A percentile compares a stretch with the other conserved stretches of the same genome.
phyloP scores from a whole-genome alignment of 2,888 invertebrate species.

The Hipparchia semele region DNA sequence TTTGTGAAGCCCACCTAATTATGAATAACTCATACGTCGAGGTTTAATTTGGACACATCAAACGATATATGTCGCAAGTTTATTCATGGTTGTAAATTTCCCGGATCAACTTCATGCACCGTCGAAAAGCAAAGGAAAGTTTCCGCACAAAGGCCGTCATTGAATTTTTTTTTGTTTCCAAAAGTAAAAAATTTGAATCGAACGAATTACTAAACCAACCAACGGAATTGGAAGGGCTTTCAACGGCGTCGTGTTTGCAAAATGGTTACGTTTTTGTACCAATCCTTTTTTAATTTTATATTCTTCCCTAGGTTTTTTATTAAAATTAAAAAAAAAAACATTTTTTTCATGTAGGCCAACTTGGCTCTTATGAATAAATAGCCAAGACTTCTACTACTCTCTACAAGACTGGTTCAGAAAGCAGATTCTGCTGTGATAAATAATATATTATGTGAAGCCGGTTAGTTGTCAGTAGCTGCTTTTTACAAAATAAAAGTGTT shows the following conservation, averaged over 20 bases:
- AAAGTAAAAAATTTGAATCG: conserved; percentile 72
- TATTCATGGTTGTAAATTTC: conserved; percentile 64
- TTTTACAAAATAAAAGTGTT: too few relatives aligned
- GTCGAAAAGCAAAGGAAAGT: conserved; percentile 74
- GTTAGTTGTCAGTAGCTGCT: too few relatives aligned
- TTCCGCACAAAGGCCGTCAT: conserved; percentile 67
- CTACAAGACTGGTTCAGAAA: too few relatives aligned
- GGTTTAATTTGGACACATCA: conserved; percentile 68
- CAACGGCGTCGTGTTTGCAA: conserved; percentile 9
- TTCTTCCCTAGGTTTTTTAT: background rate
- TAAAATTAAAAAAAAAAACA: background rate
- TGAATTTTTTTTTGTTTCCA: conserved; percentile 69
- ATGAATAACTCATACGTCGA: conserved; percentile 48
- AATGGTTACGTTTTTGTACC: conserved; percentile 7
- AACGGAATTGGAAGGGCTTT: conserved; percentile 60
- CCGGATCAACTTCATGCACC: conserved; percentile 73
- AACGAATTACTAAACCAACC: conserved; percentile 72
- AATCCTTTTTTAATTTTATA: background rate
- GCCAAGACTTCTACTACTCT: too few relatives aligned
- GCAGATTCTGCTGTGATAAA: too few relatives aligned
- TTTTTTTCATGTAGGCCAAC: background rate
- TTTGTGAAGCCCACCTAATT: conserved; percentile 54
- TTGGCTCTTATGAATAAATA: too few relatives aligned
- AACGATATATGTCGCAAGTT: conserved; percentile 69
- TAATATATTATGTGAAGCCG: too few relatives aligned